Percentiles rank a stretch among this genome's conserved stretches.
phyloP scores from a whole-genome alignment of 1,140 invertebrate species.

The Fopius arisanus region DNA sequence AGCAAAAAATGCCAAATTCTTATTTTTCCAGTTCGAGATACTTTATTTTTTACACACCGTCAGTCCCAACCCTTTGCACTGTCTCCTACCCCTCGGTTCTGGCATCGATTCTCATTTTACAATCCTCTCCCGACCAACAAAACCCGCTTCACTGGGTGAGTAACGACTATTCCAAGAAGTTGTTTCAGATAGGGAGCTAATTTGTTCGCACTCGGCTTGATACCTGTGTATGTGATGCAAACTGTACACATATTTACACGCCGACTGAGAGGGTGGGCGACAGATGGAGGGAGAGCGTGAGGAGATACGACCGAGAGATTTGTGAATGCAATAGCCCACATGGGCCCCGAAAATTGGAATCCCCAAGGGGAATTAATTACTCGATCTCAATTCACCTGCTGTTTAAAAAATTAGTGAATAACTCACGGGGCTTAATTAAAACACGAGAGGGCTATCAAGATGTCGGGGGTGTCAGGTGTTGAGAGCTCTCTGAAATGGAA shows the following conservation, averaged over 20 bases:
- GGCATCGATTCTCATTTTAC: constrained; percentile 13
- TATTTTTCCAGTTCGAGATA: neutral
- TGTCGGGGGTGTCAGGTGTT: constrained; percentile 15
- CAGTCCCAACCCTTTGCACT: constrained; percentile 36
- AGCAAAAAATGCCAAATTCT: constrained; percentile 31
- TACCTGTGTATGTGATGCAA: neutral
- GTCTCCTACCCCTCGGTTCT: constrained; percentile 34
- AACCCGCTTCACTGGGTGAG: constrained; percentile 48
- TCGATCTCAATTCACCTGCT: neutral
- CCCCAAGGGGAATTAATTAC: constrained; percentile 18
- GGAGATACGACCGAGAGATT: constrained; percentile 4
- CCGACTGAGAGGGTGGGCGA: no score
- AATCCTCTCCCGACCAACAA: neutral
- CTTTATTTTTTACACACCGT: neutral
- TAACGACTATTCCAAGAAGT: constrained; percentile 65
- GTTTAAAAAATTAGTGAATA: neutral
- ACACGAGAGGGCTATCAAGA: neutral
- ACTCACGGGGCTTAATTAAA: neutral
- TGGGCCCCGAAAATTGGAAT: neutral
- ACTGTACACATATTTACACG: neutral
- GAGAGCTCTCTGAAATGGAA: neutral
- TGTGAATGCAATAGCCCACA: neutral
- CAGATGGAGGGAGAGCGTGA: no score
- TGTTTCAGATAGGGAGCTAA: constrained; percentile 64
- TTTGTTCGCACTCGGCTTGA: constrained; percentile 45